Evolutionary conservation across 2,113 vertebrate genomes (phyloP), one percentile per base, ranked within the genome.

Genomic region (Dasypus novemcinctus): DNA sequence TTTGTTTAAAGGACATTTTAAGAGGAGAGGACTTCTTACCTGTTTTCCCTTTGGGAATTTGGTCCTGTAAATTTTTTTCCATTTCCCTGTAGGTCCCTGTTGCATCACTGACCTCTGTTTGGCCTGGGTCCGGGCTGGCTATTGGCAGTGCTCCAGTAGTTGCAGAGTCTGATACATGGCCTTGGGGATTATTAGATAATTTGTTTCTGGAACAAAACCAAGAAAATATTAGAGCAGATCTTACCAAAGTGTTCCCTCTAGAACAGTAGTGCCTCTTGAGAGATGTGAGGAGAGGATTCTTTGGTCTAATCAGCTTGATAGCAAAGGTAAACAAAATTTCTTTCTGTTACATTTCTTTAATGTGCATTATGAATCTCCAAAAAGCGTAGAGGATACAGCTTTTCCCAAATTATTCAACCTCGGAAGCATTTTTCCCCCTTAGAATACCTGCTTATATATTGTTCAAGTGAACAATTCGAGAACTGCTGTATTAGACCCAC

Each of bases 41-140:
- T 74, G 18, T 81, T 91, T 92, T 87, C 75, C 76, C 31, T 66
- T 57, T 74, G 75, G 87, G 57, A 75, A 49, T 66, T 75, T 95
- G 88, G 88, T n/a, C 88, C 75, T 64, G 57, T 43, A 64, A 46
- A 31, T 87, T 91, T 66, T n/a, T 87, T 87, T 88, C 64, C 89
- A 46, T 54, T 81, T 95, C 75, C 46, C 36, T 57, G n/a, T 36
- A 7, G 69, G 46, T 81, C 83, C 64, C 46, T 68, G 2, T 72
- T 91, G 31, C 72, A 18, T 87, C 57, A 36, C 64, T 18, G 54
- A 74, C 91, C 74, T 86, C 63, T 38, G 27, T 80, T 43, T 52
- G 38, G 20, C 52, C 61, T 33, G 14, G 49, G 57, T 43, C 1
- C 1, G 89, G 59, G 36, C 75, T 46, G 75, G 46, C 66, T 43